Evolutionary conservation across 92 coral and sea anemone species (phyloP).

Genomic region (Bergia sp.): DNA sequence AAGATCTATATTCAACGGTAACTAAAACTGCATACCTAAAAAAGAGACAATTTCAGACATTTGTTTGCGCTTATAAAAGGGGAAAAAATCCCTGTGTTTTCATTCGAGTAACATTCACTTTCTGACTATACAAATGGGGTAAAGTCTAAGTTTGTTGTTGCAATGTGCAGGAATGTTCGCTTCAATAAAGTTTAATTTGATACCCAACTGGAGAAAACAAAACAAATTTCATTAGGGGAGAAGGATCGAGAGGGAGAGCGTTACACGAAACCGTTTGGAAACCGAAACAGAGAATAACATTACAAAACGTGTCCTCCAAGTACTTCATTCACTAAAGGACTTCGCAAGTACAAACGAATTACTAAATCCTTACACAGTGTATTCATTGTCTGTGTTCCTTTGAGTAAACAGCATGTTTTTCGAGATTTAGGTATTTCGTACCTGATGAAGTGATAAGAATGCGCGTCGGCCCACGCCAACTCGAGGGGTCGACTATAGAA

Average conservation of each 20-base stretch:
- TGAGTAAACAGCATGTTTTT: conserved; percentile 51
- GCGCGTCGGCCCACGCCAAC: conserved; percentile 10
- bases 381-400: neutral
- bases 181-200: neutral
- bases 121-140: neutral
- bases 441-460: conserved; percentile 40
- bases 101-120: neutral
- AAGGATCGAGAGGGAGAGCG: neutral
- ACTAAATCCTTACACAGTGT: neutral
- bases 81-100: neutral
- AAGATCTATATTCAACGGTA: too few relatives aligned
- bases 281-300: neutral
- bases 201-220: neutral
- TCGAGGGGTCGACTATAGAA: conserved; percentile 25
- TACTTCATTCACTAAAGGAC: neutral
- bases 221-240: neutral
- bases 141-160: neutral
- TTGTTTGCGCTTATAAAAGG: neutral
- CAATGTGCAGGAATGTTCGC: neutral
- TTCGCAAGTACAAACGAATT: neutral
- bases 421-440: conserved; percentile 40
- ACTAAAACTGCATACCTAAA: too few relatives aligned
- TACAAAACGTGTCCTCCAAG: neutral
- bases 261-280: neutral
- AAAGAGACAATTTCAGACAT: neutral